Evolutionary conservation across 1,140 invertebrate genomes (phyloP), one percentile per base, ranked within the genome.

Genomic region (Scaptomyza montana): DNA sequence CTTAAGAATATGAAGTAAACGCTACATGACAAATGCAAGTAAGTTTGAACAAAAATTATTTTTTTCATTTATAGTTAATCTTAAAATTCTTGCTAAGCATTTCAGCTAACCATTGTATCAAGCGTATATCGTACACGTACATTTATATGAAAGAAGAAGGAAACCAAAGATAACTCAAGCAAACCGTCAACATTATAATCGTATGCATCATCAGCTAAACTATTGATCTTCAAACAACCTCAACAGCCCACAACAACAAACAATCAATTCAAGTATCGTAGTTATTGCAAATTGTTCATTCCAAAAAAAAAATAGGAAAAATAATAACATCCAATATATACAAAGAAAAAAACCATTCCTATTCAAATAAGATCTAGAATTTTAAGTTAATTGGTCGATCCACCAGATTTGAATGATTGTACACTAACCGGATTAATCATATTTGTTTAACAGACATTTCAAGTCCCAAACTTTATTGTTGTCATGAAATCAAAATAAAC

Each of bases 1-100:
- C 75, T 91, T 5, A 91, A 91, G 80, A 91, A 91, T 68, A 91
- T 91, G 90, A 91, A 91, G 74, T 91, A 91, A 91, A 79, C 59
- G 86, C 69, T 60, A 66, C 62, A 75, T 47, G 70, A 89, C 19
- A 67, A 71, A 65, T 46, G 62, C 78, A 82, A 78, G 82, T 86
- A 10, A 66, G 12, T 33, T 3, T 3, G 49, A 2, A 36, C 33
- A 3, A 0, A 1, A 19, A 5, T 6, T 33, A 5, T 7, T 6
- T 6, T 5, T 33, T 7, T 33, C 7, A 1, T 33, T 6, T 33
- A 30, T 30, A 6, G 7, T 7, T 4, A 33, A 6, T 33, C 5
- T 7, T 33, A 33, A 33, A 6, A 6, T 33, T 6, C 30, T 33
- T 0, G 30, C 10, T 46, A 47, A 47, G 21, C 33, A 49, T 55